A percentile compares a stretch with the other conserved stretches of the same genome.
Conservation (phyloP, 2,113 vertebrate species). For the Otocyon megalotis region DNA sequence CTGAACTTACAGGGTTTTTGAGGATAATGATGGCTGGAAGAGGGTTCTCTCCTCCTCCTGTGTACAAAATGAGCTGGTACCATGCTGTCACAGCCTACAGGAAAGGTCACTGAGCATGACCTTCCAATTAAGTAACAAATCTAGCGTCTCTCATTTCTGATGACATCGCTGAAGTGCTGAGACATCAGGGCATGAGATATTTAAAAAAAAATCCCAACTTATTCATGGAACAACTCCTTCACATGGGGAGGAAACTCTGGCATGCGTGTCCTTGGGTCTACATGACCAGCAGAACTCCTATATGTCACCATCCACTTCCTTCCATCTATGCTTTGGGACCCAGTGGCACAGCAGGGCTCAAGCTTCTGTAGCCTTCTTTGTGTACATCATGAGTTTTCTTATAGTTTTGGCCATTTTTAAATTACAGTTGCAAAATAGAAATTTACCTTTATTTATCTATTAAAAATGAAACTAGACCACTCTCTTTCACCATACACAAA, state of each 20-base stretch:
- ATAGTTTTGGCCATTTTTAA: not conserved
- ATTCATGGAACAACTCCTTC: not conserved
- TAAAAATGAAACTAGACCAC: too few species aligned
- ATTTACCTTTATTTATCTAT: not conserved
- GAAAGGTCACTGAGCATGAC: constrained; percentile 74
- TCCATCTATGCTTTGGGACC: not conserved
- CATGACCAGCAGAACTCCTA: not conserved
- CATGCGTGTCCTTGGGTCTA: not conserved
- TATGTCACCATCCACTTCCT: not conserved
- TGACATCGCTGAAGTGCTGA: not conserved
- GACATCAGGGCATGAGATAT: not conserved
- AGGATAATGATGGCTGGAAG: not conserved
- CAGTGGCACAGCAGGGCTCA: not conserved
- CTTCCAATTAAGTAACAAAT: constrained; percentile 72
- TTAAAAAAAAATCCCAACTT: not conserved
- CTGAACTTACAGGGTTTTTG: constrained; percentile 27
- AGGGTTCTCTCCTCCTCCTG: not conserved
- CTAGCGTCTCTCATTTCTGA: constrained; percentile 33
- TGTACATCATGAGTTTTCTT: not conserved
- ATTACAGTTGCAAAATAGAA: not conserved
- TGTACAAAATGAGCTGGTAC: constrained; percentile 46
- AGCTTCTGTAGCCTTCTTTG: not conserved
- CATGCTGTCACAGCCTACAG: constrained; percentile 38
- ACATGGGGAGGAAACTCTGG: not conserved
- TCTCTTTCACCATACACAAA: too few species aligned